phyloP scores from a whole-genome alignment of 2,113 vertebrate genomes.

The Pterocles orientalis region DNA sequence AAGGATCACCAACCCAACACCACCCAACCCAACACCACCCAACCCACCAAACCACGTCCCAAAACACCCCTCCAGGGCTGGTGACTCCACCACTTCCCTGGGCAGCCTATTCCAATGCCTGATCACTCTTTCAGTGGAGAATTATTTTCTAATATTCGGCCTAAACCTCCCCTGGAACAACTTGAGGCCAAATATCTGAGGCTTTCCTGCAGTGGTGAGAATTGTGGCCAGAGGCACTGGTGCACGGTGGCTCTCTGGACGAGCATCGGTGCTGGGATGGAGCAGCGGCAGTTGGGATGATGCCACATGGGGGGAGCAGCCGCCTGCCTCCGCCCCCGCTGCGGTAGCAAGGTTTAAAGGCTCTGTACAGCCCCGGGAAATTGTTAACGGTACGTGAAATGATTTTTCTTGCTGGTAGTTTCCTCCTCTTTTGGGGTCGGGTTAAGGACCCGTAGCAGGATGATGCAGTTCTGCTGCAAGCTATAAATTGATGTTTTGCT shows the following conservation, averaged over 20 bases:
- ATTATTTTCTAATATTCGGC: no score
- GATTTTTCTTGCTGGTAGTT: not conserved
- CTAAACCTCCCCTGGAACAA: no score
- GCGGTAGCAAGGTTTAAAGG: no score
- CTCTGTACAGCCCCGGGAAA: not conserved
- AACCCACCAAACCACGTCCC: no score
- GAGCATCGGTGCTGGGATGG: rapidly evolving
- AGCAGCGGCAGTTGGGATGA: rapidly evolving
- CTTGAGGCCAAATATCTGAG: no score
- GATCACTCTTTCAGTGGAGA: no score
- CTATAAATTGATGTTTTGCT: rapidly evolving
- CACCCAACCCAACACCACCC: no score
- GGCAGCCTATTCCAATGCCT: no score
- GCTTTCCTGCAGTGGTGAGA: rapidly evolving
- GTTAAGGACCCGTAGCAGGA: not conserved
- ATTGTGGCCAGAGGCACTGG: rapidly evolving
- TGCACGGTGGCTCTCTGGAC: rapidly evolving
- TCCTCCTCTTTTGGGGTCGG: not conserved
- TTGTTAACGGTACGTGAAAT: rapidly evolving
- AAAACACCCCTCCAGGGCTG: no score
- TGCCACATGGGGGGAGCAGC: rapidly evolving
- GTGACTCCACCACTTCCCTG: no score
- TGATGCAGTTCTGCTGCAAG: not conserved
- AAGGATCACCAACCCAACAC: no score
- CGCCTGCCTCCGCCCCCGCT: rapidly evolving